Evolutionary conservation across 2,888 invertebrate genomes (phyloP), one percentile per base, ranked within the genome.

Genomic region (Dichetophora obliterata): DNA sequence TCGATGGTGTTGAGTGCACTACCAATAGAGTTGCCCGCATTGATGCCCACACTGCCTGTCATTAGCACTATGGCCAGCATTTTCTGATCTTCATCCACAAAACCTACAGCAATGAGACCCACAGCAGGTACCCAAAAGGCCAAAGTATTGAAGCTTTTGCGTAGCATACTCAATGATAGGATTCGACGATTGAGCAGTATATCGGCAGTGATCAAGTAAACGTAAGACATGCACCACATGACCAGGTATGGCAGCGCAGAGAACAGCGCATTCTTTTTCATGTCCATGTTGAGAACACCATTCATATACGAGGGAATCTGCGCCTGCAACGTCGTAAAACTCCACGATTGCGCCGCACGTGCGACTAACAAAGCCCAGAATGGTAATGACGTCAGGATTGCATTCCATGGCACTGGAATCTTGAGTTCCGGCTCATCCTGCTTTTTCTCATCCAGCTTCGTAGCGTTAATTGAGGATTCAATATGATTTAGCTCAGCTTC

Each of bases 221-320:
- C 85, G 9, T 90, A 90, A 14, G 91, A 91, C 80, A 91, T 85
- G 0, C 91, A 80, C 89, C 91, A 91, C 88, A 91, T 91, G 0
- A 88, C 88, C 19, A 92, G 82, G 80, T 91, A 92, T 0, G 92
- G 92, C 6, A 92, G 81, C 0, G 92, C 91, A 0, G 92, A 91
- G 52, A 88, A 86, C 0, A 89, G 31, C 0, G 91, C 91, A 78
- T 91, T 91, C 85, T 89, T 85, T 86, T 92, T 91, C 66, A 94
- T 92, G 69, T 93, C 90, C 82, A 92, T 92, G 68, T 90, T 87
- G 0, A 94, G 89, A 0, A 93, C 91, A 61, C 91, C 90, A 75
- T 91, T 91, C 91, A 94, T 91, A 82, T 94, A 95, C 0, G 91
- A 91, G 0, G 94, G 94, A 82, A 93, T 92, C 86, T 94, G 92